phyloP scores from a whole-genome alignment of 2,888 invertebrate genomes.

The Microplitis deprimator region DNA sequence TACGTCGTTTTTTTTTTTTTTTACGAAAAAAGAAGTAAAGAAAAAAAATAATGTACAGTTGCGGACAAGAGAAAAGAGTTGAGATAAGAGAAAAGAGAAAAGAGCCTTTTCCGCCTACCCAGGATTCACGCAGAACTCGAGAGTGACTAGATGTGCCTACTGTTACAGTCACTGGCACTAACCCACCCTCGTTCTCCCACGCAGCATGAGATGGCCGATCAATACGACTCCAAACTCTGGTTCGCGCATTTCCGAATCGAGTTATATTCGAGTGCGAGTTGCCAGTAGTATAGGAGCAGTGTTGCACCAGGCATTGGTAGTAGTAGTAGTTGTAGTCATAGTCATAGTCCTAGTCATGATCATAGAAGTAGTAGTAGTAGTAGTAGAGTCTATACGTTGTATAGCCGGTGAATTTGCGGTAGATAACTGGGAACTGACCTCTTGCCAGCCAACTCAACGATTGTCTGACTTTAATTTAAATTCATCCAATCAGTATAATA shows the following conservation, averaged over 20 bases:
- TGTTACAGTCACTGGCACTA: conserved; percentile 59
- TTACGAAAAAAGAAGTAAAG: neutral
- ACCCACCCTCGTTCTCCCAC: conserved; percentile 53
- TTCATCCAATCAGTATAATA: conserved; percentile 2
- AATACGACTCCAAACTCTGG: conserved; percentile 67
- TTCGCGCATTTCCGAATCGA: conserved; percentile 65
- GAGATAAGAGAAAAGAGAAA: conserved; percentile 10
- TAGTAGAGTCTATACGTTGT: conserved; percentile 13
- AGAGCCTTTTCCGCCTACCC: neutral
- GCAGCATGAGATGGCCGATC: conserved; percentile 58
- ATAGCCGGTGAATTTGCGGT: conserved; percentile 26
- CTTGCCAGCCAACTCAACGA: conserved; percentile 11
- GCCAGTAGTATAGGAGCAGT: conserved; percentile 4
- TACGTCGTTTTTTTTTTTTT: neutral
- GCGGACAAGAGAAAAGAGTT: conserved; percentile 4
- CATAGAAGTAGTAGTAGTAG: conserved; percentile 4
- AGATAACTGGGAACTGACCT: conserved; percentile 24
- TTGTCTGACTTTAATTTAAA: conserved; percentile 6
- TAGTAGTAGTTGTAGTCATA: neutral
- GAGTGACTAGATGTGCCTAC: conserved; percentile 56
- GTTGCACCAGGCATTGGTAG: conserved; percentile 6
- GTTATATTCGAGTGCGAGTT: conserved; percentile 51
- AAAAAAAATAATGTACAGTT: neutral
- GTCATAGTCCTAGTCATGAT: neutral
- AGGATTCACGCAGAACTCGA: conserved; percentile 23